Evolutionary conservation across 2,888 invertebrate species (phyloP).

Genomic region (Tenthredo scrophulariae): DNA sequence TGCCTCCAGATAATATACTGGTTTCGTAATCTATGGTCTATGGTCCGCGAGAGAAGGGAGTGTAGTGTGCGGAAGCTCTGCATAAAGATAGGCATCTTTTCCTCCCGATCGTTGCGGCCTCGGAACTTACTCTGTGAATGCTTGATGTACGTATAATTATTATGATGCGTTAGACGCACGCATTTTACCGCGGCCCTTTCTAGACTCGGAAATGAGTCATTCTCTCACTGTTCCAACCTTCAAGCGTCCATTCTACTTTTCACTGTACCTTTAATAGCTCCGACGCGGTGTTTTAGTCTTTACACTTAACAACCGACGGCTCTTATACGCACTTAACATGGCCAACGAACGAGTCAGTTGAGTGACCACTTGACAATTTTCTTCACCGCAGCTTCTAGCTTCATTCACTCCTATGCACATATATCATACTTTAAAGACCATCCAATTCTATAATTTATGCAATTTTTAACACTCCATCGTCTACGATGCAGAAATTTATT

Average conservation of each 20-base stretch:
- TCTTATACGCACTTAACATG: conserved; percentile 17
- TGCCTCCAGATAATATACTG: conserved; percentile 65
- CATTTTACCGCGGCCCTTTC: conserved; percentile 32
- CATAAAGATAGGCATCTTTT: conserved; percentile 61
- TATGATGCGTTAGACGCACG: conserved; percentile 47
- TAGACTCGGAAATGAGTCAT: conserved; percentile 48
- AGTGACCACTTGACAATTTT: conserved; percentile 47
- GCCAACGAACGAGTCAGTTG: conserved; percentile 25
- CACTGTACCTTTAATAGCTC: conserved; percentile 28
- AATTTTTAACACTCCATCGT: neutral
- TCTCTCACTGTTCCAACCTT: conserved; percentile 36
- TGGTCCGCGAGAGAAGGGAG: conserved; percentile 55
- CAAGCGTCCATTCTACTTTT: conserved; percentile 48
- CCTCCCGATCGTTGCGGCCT: conserved; percentile 22
- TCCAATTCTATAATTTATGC: neutral
- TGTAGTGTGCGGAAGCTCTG: conserved; percentile 53
- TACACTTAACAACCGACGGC: conserved; percentile 26
- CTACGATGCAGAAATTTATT: neutral
- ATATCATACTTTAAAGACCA: neutral
- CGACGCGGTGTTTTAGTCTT: conserved; percentile 19
- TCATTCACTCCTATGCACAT: neutral
- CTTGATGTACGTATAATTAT: conserved; percentile 45
- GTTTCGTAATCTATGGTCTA: conserved; percentile 54
- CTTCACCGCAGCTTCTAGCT: conserved; percentile 12
- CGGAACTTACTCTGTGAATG: conserved; percentile 35